These are phyloP conservation scores for Okapia johnstoni DNA, from an alignment of 2,113 vertebrate species.

Conservation along the genomic window DNA sequence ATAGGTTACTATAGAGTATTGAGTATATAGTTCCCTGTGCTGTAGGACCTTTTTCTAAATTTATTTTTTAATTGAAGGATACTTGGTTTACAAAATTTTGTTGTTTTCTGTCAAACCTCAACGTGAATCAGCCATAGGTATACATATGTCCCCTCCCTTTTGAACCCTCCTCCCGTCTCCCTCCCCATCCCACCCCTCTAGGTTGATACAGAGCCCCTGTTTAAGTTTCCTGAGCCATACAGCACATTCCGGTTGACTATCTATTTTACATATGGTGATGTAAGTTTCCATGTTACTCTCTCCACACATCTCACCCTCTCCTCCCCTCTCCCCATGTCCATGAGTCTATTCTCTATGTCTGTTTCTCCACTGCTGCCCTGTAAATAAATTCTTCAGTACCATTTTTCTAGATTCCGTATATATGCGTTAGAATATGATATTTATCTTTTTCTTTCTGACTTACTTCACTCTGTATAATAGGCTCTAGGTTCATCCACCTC, in stretches of 20 bases:
- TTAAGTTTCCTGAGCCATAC: not conserved
- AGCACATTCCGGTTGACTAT: not conserved
- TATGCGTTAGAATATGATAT: rapidly evolving
- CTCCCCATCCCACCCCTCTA: not conserved
- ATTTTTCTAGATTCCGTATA: not conserved
- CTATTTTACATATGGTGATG: not conserved
- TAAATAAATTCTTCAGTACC: not conserved
- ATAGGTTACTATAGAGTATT: not conserved
- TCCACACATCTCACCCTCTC: not conserved
- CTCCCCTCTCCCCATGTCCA: too few species aligned
- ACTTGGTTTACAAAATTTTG: not conserved
- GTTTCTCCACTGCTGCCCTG: not conserved
- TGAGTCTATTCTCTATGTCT: not conserved
- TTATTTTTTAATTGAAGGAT: not conserved
- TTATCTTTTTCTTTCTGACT: not conserved
- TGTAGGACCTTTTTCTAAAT: not conserved
- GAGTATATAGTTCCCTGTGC: not conserved
- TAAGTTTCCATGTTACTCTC: not conserved
- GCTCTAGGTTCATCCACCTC: not conserved
- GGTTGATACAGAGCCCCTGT: not conserved
- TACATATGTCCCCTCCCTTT: not conserved
- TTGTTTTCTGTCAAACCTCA: not conserved
- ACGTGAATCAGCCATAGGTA: not conserved
- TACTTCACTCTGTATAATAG: not conserved
- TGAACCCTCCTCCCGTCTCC: not conserved